Base-by-base conservation (phyloP, 2,888 invertebrate genomes). In the Scaeva pyrastri region DNA sequence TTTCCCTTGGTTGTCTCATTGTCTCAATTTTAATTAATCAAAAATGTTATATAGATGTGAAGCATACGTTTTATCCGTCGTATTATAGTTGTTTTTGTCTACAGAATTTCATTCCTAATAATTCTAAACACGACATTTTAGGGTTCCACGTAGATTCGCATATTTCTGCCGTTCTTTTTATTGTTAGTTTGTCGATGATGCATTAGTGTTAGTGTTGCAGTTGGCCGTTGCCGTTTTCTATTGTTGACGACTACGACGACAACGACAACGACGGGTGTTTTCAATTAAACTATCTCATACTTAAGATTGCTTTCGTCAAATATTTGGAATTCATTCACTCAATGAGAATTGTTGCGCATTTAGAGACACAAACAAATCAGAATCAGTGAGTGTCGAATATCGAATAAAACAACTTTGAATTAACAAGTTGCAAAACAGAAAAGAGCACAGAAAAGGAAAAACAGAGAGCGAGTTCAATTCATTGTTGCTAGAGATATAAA, bases 11-110 rank as follows among this genome's bases (percentile, higher is more conserved):
- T 55, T 64, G 12, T 75, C 64, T 76, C 52, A 45, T 71, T 64
- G 16, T 60, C 41, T 85, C 50, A 70, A 76, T 76, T 80, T 85
- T 80, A 85, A 85, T 85, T 85, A 80, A 80, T 84, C 66, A 48
- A 66, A 48, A 66, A 76, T 52, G 26, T 62, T 43, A 26, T 43
- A 45, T 43, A 2, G n/a, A 31, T 31, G 4, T 7, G 41, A 36
- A 60, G 21, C 56, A 56, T 68, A 56, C 43, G 11, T 41, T 43
- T 41, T 2, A 31, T 41, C 55, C 64, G 5, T 71, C 64, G 55
- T 58, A 58, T 52, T 60, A 66, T 56, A 39, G 14, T 21, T 19
- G n/a, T 41, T 79, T 71, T 56, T 56, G 70, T 58, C 50, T 50
- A 74, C n/a, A 64, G 64, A 74, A 84, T 79, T 64, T 1, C 45